Evolutionary conservation across 2,797 vertebrate species (phyloP), one percentile per base, ranked within the genome.

Genomic region (Hydrophis major): DNA sequence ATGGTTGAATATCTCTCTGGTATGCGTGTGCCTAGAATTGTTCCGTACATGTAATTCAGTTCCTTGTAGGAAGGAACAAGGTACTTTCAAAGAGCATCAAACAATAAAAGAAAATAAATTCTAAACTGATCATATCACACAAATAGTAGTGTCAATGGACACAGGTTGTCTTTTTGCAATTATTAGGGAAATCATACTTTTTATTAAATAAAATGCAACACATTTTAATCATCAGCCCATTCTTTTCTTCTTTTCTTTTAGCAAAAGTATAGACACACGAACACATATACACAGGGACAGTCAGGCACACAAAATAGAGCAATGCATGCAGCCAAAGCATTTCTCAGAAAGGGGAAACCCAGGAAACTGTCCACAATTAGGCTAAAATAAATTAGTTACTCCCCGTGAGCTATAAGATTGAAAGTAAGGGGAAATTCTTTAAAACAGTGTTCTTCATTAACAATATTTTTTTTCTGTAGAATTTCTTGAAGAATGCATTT

Each of bases 401-500:
- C 88, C 92, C 89, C 16, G 12, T 61, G 10, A 83, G 53, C 13
- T 32, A 0, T 88, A 37, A 94, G 27, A 14, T 94, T 57, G 61
- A 88, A 78, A 88, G 56, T 87, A 83, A 0, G 89, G 78, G 55
- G 1, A 90, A 56, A 32, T 92, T 14, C 87, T 93, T 53, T 92
- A 88, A 53, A 89, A 16, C 56, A 92, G 50, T 89, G 28, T 60
- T 42, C 87, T 56, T 8, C 61, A 92, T 93, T 61, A 59, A 89
- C n/a, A 22, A 59, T 47, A 61, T 86, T 87, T 94, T 2, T 93
- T 13, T 5, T 57, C 42, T 28, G 86, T 32, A n/a, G 50, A 37
- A 53, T 69, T 69, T 74, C 27, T 60, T 69, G 25, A 6, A 50
- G 25, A 57, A 13, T 8, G 25, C 1, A 28, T 1, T 88, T 74